Evolutionary conservation across 1,140 invertebrate species (phyloP).

Genomic region (Pogonognathellus flavescens): DNA sequence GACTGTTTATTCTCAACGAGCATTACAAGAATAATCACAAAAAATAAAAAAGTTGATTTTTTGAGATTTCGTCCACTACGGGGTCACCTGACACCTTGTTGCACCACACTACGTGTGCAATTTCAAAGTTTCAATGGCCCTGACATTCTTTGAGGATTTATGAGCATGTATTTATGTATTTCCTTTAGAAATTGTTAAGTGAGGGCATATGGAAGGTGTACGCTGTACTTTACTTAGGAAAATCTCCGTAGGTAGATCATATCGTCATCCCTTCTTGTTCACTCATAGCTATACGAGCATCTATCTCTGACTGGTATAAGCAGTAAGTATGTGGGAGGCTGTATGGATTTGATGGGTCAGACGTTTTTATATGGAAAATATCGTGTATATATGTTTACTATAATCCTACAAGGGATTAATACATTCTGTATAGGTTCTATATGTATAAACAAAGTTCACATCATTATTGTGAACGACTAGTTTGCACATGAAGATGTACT

Average conservation of each 20-base stretch:
- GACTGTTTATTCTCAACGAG: no score
- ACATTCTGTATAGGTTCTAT: no score
- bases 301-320: not conserved
- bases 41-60: no score
- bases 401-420: no score
- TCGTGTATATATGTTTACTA: no score
- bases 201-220: constrained; percentile 48
- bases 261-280: not conserved
- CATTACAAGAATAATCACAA: no score
- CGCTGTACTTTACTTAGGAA: not conserved
- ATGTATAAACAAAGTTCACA: no score
- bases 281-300: not conserved
- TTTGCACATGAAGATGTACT: no score
- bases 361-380: no score
- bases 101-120: constrained; percentile 43
- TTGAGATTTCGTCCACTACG: no score
- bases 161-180: constrained; percentile 50
- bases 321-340: not conserved
- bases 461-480: no score
- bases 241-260: not conserved
- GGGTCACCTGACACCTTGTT: no score
- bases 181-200: constrained; percentile 49
- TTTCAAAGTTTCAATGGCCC: constrained; percentile 52
- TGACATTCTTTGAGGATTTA: constrained; percentile 56
- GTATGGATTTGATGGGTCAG: not conserved